Base-by-base conservation (phyloP, 2,797 vertebrate genomes). In the Schizothorax lantsangensis region DNA sequence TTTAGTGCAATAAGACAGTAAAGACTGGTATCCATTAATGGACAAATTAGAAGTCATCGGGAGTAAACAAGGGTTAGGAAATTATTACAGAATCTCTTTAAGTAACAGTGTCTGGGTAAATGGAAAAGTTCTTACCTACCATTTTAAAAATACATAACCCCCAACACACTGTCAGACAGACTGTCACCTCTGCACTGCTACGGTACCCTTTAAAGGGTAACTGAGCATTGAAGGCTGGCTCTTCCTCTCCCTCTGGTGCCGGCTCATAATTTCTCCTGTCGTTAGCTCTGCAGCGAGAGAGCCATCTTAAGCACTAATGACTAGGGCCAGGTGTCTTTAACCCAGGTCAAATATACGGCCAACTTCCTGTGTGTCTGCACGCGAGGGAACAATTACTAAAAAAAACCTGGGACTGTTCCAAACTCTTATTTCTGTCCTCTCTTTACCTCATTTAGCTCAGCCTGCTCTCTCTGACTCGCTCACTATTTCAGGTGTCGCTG, bases 301-400 rank as follows among this genome's bases (percentile, higher is more conserved):
- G 89, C 19, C 88, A 77, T 92, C 89, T 91, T 91, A 92, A 83
- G 80, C 59, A 1, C 87, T 88, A 89, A 91, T 84, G 87, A 92
- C 87, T 90, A 72, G 85, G 87, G 88, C 87, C 93, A 94, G 93
- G 92, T 94, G 92, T 89, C 89, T 92, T 78, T 62, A 54, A 57
- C 72, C 59, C 75, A 43, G 62, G n/a, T 84, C 84, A 88, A 89
- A 86, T 77, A 81, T 86, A 88, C 15, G 15, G 54, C 73, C 10
- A 43, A 71, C 43, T 79, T 69, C 62, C 75, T 73, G 26, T 77
- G 26, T 54, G 21, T 68, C 59, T 84, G 30, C 15, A 64, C 82
- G 43, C 23, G 8, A 84, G 69, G 57, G 85, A 30, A 77, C 69
- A 83, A 57, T 54, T 66, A 72, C 62, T 57, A 26, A 77, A 74